Base-by-base conservation (phyloP, 2,113 vertebrate species). In the Rattus rattus region DNA sequence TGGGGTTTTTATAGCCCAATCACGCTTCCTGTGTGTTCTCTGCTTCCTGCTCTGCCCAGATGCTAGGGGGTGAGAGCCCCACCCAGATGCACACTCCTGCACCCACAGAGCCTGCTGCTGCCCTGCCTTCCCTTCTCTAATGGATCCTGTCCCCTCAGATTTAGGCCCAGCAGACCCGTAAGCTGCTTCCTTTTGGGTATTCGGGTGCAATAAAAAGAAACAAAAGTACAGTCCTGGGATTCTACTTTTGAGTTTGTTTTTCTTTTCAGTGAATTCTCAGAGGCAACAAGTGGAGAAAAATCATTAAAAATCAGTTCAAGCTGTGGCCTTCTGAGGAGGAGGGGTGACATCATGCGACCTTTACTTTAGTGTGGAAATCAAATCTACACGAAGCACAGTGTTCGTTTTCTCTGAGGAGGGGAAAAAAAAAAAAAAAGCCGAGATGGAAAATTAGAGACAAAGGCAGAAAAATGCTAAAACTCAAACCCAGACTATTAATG, bases 301-400 rank as follows among this genome's bases (percentile, higher is more conserved):
- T 96, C 88, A 67, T 96, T 92, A 96, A 98, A 95, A 49, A 2
- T 88, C 87, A 93, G 92, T 93, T 94, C 86, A 97, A 98, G 95
- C 91, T 90, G 20, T 95, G 97, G 95, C 90, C 91, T 98, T 95
- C 94, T 92, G 39, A 96, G 93, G 91, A 92, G 98, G 88, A 76
- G 95, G 97, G 94, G 67, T 90, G 97, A 97, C 93, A 96, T 94
- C 79, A 98, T 95, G 24, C 91, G 95, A 98, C 79, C 92, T 98
- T 98, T 96, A 88, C 95, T 84, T 81, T 95, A 26, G 77, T 96
- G 80, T 92, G 94, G 95, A 86, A 97, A 97, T 97, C 94, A 96
- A 73, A 95, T 88, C 95, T 83, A 67, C 33, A 28, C 54, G 96
- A 83, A 97, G 86, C 3, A 90, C 90, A 94, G 5, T 56, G 22